Conservation (phyloP, 2,797 vertebrate species). For the Tokudaia muenninki region DNA sequence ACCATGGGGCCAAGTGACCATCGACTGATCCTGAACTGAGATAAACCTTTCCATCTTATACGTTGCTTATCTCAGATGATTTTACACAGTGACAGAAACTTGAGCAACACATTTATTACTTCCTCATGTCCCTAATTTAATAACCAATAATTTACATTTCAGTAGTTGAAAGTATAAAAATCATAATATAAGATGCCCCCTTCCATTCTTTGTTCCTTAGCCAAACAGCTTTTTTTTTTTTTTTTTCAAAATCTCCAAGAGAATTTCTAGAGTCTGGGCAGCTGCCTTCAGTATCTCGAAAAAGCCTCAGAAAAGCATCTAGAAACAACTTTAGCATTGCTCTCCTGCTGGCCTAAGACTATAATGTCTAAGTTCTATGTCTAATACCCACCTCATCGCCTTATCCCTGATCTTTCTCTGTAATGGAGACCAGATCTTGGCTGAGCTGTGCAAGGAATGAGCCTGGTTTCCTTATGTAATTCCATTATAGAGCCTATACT, state of each 20-base stretch:
- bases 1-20: not conserved
- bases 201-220: not conserved
- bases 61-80: too few relatives aligned
- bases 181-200: not conserved
- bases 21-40: not conserved
- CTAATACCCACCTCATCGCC: not conserved
- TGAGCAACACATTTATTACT: not conserved
- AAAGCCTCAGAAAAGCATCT: not conserved
- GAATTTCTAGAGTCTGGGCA: not conserved
- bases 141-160: slow-evolving; percentile 1
- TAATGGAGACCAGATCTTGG: not conserved
- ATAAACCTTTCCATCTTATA: not conserved
- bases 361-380: not conserved
- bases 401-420: not conserved
- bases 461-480: not conserved
- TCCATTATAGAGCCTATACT: not conserved
- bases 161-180: not conserved
- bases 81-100: not conserved
- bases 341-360: not conserved
- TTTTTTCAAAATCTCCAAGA: not conserved
- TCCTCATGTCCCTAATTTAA: not conserved
- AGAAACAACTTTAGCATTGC: not conserved
- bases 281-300: not conserved
- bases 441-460: not conserved
- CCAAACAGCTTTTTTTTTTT: slow-evolving; percentile 2